A percentile compares a stretch with the other conserved stretches of the same genome.
Conservation (phyloP, 2,113 vertebrate species). For the Saguinus imperator region DNA sequence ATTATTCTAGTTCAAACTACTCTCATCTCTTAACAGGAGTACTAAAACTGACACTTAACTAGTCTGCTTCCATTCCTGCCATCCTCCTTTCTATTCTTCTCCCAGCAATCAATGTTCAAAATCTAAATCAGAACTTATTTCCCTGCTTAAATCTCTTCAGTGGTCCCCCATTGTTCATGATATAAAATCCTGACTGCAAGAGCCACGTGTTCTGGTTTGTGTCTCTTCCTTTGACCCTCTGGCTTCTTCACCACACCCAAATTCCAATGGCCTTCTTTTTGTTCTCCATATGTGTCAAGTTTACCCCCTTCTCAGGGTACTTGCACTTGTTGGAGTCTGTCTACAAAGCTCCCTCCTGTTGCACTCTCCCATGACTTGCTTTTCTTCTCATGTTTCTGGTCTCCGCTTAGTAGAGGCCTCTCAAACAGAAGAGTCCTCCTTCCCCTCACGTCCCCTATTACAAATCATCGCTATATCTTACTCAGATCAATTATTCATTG, state of each 20-base stretch:
- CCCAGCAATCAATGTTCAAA: not conserved
- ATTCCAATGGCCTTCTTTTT: no score
- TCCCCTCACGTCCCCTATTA: no score
- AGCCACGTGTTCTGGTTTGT: not conserved
- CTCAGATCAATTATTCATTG: not conserved
- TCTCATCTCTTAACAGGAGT: not conserved
- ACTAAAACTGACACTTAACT: not conserved
- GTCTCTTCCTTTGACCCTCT: not conserved
- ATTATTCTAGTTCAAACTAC: not conserved
- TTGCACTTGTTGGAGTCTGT: not conserved
- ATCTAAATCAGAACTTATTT: not conserved
- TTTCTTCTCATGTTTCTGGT: not conserved
- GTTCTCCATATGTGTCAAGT: not conserved
- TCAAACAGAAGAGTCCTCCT: not conserved
- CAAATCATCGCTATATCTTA: not conserved
- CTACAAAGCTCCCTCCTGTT: not conserved
- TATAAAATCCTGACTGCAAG: not conserved
- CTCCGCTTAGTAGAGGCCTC: not conserved
- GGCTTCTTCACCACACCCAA: not conserved
- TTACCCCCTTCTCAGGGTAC: not conserved
- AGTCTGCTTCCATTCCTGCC: not conserved
- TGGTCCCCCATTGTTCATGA: not conserved
- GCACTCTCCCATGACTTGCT: not conserved
- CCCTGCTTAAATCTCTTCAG: not conserved
- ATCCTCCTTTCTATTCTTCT: not conserved